Conservation (phyloP, 2,888 invertebrate species). For the Sarcophaga rosellei region DNA sequence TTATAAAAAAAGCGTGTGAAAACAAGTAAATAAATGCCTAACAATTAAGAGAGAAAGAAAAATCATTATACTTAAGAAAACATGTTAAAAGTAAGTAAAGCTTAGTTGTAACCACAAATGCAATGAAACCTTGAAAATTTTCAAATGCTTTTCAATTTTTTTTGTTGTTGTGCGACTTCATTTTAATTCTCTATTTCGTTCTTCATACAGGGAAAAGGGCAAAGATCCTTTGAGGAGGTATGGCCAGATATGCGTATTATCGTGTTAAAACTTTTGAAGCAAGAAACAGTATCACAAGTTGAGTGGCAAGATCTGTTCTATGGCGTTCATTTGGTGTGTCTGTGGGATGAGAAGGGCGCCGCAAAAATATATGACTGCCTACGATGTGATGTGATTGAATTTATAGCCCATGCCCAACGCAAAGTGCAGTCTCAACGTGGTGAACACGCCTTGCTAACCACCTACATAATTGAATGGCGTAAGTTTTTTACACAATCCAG, state of each 20-base stretch:
- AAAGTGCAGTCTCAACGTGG: slow-evolving; percentile 95
- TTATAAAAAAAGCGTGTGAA: slow-evolving; percentile 20
- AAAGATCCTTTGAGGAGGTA: slow-evolving; percentile 95
- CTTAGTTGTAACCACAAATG: background rate
- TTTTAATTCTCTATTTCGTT: background rate
- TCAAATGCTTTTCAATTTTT: slow-evolving; percentile 12
- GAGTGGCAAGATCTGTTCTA: slow-evolving; percentile 99
- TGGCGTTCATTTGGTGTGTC: slow-evolving; percentile 95
- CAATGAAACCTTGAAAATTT: slow-evolving; percentile 41
- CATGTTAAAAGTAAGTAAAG: slow-evolving; percentile 70
- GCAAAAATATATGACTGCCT: slow-evolving; percentile 93
- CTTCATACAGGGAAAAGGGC: slow-evolving; percentile 83
- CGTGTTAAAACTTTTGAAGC: slow-evolving; percentile 93
- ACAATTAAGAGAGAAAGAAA: slow-evolving; percentile 38
- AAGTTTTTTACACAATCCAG: slow-evolving; percentile 99
- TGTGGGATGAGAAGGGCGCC: slow-evolving; percentile 98
- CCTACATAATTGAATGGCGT: slow-evolving; percentile 99
- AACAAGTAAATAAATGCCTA: slow-evolving; percentile 54
- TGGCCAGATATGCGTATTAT: slow-evolving; percentile 98
- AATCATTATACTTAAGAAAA: slow-evolving; percentile 26
- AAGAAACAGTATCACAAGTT: slow-evolving; percentile 94
- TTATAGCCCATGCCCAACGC: slow-evolving; percentile 95
- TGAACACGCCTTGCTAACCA: slow-evolving; percentile 96
- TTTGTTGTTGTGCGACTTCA: background rate
- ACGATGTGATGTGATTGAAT: slow-evolving; percentile 95